These are phyloP conservation scores for Sphaeridia pumilis DNA, from an alignment of 2,888 invertebrate genomes.

Conservation along the genomic window DNA sequence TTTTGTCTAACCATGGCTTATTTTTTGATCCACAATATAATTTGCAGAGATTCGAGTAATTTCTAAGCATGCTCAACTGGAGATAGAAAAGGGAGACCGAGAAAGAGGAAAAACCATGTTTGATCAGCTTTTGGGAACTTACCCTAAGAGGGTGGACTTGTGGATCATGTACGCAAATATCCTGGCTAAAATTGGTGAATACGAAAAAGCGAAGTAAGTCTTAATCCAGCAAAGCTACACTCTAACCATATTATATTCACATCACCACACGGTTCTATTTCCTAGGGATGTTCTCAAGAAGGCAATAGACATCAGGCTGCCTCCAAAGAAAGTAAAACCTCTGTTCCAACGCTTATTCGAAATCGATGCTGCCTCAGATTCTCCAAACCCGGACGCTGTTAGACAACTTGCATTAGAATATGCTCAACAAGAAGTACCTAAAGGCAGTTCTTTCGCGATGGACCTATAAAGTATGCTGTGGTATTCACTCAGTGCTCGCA, in stretches of 20 bases:
- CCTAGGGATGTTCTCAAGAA: conserved; percentile 1
- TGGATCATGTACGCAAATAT: conserved; percentile 80
- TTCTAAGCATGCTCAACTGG: conserved; percentile 75
- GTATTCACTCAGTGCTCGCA: too few species aligned
- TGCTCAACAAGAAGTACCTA: background rate
- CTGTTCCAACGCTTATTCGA: conserved; percentile 8
- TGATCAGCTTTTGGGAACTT: conserved; percentile 72
- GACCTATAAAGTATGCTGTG: too few species aligned
- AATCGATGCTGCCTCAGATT: conserved; percentile 5
- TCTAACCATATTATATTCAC: too few species aligned
- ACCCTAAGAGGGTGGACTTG: conserved; percentile 79
- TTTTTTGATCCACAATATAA: too few species aligned
- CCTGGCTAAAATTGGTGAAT: conserved; percentile 57
- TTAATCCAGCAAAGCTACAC: too few species aligned
- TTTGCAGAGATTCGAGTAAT: conserved; percentile 68
- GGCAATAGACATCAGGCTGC: conserved; percentile 6
- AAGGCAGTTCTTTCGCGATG: too few species aligned
- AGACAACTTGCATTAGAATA: conserved; percentile 11
- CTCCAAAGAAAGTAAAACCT: conserved; percentile 11
- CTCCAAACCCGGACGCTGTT: conserved; percentile 9
- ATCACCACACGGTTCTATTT: background rate
- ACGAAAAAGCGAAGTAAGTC: conserved; percentile 61
- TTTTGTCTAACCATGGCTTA: background rate
- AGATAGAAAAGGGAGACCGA: conserved; percentile 60
- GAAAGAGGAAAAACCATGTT: conserved; percentile 79